These are phyloP conservation scores for Mus spretus DNA, from an alignment of 2,797 vertebrate species.

Conservation along the genomic window DNA sequence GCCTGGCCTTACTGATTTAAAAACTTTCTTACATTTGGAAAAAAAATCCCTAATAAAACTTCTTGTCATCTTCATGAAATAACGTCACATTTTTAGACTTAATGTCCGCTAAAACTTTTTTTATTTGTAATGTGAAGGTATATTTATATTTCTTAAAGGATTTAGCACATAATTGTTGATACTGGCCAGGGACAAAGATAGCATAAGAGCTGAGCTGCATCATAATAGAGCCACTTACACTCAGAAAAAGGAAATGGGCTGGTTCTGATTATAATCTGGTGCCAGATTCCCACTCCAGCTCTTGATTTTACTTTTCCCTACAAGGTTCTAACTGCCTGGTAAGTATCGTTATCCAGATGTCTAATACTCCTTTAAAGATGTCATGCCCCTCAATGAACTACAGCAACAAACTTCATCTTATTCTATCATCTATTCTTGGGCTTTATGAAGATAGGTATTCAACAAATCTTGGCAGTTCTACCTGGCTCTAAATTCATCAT, in stretches of 20 bases:
- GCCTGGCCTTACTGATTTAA: neutral
- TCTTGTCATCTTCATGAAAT: slow-evolving; percentile 30
- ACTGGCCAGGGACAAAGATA: neutral
- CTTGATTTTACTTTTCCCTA: neutral
- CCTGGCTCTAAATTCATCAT: slow-evolving; percentile 34
- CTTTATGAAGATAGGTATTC: neutral
- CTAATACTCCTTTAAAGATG: slow-evolving; percentile 42
- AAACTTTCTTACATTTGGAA: slow-evolving; percentile 4
- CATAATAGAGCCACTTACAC: neutral
- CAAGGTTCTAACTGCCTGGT: neutral
- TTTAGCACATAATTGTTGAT: slow-evolving; percentile 21
- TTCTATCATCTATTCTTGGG: neutral
- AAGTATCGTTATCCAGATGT: neutral
- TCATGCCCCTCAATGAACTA: neutral
- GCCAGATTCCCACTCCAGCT: neutral
- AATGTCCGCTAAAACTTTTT: neutral
- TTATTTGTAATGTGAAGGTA: slow-evolving; percentile 29
- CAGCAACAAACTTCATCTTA: neutral
- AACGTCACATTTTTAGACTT: slow-evolving; percentile 42
- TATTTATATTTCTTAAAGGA: slow-evolving; percentile 42
- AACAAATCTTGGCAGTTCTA: neutral
- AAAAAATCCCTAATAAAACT: slow-evolving; percentile 33
- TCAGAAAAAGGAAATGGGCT: neutral
- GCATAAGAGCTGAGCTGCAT: neutral
- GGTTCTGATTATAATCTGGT: neutral